These are phyloP conservation scores for Eupelmus urozonus DNA, from an alignment of 2,888 invertebrate genomes.

Conservation along the genomic window DNA sequence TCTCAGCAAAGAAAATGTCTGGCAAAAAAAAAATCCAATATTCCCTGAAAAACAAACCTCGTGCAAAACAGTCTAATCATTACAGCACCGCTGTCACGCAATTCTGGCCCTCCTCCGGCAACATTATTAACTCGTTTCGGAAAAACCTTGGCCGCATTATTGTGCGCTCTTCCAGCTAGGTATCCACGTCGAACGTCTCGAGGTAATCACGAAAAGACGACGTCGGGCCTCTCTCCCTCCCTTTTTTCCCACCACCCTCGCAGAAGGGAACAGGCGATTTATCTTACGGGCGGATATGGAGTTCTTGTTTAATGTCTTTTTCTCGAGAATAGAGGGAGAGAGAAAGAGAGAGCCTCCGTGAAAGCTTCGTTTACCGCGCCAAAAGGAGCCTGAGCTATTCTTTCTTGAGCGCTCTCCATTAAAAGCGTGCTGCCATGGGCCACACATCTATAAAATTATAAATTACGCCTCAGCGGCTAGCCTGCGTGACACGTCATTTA, in stretches of 20 bases:
- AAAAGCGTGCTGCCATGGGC: not conserved
- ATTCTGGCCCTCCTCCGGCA: too few species aligned
- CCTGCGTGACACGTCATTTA: conserved; percentile 29
- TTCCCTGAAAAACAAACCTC: too few species aligned
- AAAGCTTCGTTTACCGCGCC: conserved; percentile 15
- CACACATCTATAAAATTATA: conserved; percentile 30
- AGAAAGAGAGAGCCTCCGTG: not conserved
- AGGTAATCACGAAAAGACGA: conserved; percentile 27
- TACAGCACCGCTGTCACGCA: too few species aligned
- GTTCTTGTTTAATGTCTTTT: conserved; percentile 59
- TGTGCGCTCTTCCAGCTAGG: not conserved
- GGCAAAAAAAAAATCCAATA: too few species aligned
- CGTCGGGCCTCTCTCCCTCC: not conserved
- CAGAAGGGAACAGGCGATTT: conserved; percentile 52
- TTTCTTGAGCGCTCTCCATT: conserved; percentile 5
- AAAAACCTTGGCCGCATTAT: not conserved
- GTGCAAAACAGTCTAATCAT: too few species aligned
- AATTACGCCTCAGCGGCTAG: conserved; percentile 14
- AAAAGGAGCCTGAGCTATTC: conserved; percentile 17
- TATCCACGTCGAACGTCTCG: not conserved
- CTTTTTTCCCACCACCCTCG: conserved; percentile 4
- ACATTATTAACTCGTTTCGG: conserved; percentile 7
- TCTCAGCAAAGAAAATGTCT: too few species aligned
- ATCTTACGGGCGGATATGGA: conserved; percentile 55
- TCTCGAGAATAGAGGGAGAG: conserved; percentile 23